Evolutionary conservation across 1,140 invertebrate species (phyloP).

Genomic region (Drosophila kurseongensis): DNA sequence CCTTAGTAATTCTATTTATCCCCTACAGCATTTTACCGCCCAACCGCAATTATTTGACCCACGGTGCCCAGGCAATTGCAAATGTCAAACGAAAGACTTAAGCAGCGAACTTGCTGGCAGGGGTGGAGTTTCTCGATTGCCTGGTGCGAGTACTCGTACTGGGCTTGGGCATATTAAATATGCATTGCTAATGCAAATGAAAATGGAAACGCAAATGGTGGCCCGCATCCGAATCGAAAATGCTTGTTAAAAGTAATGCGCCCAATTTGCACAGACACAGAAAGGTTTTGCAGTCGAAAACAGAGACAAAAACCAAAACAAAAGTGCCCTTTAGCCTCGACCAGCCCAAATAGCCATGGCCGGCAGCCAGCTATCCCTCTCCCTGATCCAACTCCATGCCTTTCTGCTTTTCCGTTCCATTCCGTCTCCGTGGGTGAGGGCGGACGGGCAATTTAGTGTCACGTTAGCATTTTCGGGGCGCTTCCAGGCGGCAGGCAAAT

Average conservation of each 20-base stretch:
- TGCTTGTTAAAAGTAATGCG: slow-evolving; percentile 78
- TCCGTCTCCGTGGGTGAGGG: slow-evolving; percentile 8
- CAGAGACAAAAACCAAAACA: slow-evolving; percentile 64
- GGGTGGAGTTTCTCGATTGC: slow-evolving; percentile 19
- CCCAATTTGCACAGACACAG: slow-evolving; percentile 56
- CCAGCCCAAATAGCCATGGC: slow-evolving; percentile 61
- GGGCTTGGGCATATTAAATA: slow-evolving; percentile 65
- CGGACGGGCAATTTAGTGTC: slow-evolving; percentile 75
- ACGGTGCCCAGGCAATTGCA: slow-evolving; percentile 54
- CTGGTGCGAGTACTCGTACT: slow-evolving; percentile 15
- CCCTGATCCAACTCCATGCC: slow-evolving; percentile 2
- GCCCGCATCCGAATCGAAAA: slow-evolving; percentile 44
- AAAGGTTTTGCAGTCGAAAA: slow-evolving; percentile 11
- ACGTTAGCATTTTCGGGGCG: slow-evolving; percentile 76
- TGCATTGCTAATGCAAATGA: slow-evolving; percentile 70
- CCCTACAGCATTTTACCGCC: no score
- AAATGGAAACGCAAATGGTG: slow-evolving; percentile 65
- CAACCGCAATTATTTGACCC: background rate
- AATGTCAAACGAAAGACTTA: slow-evolving; percentile 82
- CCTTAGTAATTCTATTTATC: no score
- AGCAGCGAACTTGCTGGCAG: slow-evolving; percentile 63
- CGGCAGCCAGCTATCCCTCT: slow-evolving; percentile 22
- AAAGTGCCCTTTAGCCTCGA: slow-evolving; percentile 78
- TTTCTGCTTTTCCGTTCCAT: no score
- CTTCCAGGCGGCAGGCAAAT: slow-evolving; percentile 64